phyloP scores from a whole-genome alignment of 2,888 invertebrate species.

The Nezara viridula region DNA sequence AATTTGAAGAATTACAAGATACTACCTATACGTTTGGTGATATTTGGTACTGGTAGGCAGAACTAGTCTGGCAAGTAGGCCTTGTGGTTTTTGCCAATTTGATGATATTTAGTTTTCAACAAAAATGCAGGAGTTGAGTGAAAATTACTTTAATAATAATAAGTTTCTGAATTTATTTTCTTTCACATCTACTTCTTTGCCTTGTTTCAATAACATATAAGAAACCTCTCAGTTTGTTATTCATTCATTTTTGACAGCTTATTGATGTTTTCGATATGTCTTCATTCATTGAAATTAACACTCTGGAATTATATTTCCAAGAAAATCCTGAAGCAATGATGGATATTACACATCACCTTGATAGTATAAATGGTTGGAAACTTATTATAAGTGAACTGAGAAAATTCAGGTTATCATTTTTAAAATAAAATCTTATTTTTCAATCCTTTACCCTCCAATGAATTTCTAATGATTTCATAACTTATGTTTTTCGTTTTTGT shows the following conservation, averaged over 20 bases:
- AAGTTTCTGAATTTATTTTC: neutral
- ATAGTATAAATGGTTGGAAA: slow-evolving; percentile 57
- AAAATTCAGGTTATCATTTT: slow-evolving; percentile 56
- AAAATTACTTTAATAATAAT: too few species aligned
- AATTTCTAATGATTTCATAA: neutral
- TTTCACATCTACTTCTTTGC: neutral
- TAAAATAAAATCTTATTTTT: neutral
- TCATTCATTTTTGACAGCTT: neutral
- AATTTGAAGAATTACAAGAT: too few species aligned
- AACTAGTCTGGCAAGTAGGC: too few species aligned
- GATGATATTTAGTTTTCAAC: too few species aligned
- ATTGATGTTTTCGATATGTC: neutral
- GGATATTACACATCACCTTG: slow-evolving; percentile 17
- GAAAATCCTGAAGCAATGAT: slow-evolving; percentile 46
- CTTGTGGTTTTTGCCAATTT: too few species aligned
- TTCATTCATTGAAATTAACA: slow-evolving; percentile 1
- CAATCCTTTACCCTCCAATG: neutral
- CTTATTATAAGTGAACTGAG: slow-evolving; percentile 47
- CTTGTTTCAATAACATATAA: neutral
- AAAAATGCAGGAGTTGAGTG: too few species aligned
- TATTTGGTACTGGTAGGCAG: too few species aligned
- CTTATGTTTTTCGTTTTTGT: neutral
- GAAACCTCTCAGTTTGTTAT: neutral
- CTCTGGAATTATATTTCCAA: slow-evolving; percentile 27
- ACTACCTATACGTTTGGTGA: too few species aligned